A percentile compares a stretch with the other conserved stretches of the same genome.
Conservation (phyloP, 1,140 invertebrate genomes). For the Anthonomus grandis region DNA sequence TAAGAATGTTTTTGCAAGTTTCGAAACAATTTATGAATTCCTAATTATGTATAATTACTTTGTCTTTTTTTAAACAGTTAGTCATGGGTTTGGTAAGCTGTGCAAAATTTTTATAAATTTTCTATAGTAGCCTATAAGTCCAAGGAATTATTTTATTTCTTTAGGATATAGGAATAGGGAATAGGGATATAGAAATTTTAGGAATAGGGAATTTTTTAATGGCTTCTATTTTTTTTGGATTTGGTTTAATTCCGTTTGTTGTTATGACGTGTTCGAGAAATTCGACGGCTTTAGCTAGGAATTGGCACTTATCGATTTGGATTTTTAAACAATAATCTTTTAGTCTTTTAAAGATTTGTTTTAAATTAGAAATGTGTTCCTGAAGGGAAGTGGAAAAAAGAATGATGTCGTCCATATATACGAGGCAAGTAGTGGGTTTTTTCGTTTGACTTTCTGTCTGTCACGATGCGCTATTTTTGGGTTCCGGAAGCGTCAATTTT, state of each 20-base stretch:
- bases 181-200: too few relatives aligned
- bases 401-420: slow-evolving; percentile 28
- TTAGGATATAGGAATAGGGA: too few relatives aligned
- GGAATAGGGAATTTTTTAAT: slow-evolving; percentile 31
- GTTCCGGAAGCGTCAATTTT: slow-evolving; percentile 34
- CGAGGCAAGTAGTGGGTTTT: slow-evolving; percentile 24
- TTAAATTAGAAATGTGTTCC: too few relatives aligned
- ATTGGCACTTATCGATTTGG: slow-evolving; percentile 25
- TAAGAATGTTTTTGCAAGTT: slow-evolving; percentile 43
- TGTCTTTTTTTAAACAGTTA: slow-evolving; percentile 32
- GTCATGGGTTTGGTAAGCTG: slow-evolving; percentile 34
- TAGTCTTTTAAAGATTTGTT: too few relatives aligned
- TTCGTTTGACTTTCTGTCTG: slow-evolving; percentile 43
- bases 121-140: slow-evolving; percentile 35
- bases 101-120: slow-evolving; percentile 34
- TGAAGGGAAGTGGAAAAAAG: slow-evolving; percentile 10
- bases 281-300: slow-evolving; percentile 36
- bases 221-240: slow-evolving; percentile 31
- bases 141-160: slow-evolving; percentile 35
- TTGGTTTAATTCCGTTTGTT: slow-evolving; percentile 31
- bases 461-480: slow-evolving; percentile 42
- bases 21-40: too few relatives aligned
- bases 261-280: slow-evolving; percentile 34
- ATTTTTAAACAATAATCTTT: slow-evolving; percentile 16
- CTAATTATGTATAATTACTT: slow-evolving; percentile 16